Base-by-base conservation (phyloP, 1,140 invertebrate genomes). In the Pseudomyrmex flavicornis region DNA sequence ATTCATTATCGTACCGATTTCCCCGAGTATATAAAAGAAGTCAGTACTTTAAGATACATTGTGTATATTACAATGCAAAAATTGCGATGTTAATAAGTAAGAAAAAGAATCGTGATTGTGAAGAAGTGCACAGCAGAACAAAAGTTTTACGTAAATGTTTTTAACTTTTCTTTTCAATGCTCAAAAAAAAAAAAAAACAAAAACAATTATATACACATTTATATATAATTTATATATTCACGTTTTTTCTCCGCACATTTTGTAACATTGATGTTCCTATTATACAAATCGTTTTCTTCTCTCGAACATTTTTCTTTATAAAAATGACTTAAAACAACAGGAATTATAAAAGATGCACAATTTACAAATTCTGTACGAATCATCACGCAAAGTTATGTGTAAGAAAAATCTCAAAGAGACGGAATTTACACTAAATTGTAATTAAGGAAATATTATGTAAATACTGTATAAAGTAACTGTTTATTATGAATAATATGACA, bases 391-490 rank as follows among this genome's bases (percentile, higher is more conserved):
- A 58, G 52, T 68, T 12, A 44, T 58, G 58, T 56, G 12, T 72
- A 84, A 46, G 62, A 15, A 80, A n/a, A 74, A 88, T 84, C 35
- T 35, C 44, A 50, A 70, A 58, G 52, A 61, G 74, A 72, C 87
- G 52, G 83, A 73, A 86, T 54, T 35, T 74, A 88, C 79, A 87
- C 63, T 74, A 82, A 82, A 65, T 86, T 88, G 84, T 77, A 88
- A 83, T 89, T 90, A 91, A 90, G 89, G 72, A 85, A 86, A 85
- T 61, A 84, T 86, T 76, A 87, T 93, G 92, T 93, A 93, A 90
- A 93, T 93, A 93, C 82, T 93, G 93, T 93, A 93, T 91, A 93
- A 93, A 93, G 92, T 65, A 86, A 89, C 85, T 93, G 92, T 93
- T 93, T 91, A 84, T 91, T 93, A 93, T 91, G 89, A 46, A 85